Evolutionary conservation across 2,888 invertebrate genomes (phyloP), one percentile per base, ranked within the genome.

Genomic region (Saturnia japonica): DNA sequence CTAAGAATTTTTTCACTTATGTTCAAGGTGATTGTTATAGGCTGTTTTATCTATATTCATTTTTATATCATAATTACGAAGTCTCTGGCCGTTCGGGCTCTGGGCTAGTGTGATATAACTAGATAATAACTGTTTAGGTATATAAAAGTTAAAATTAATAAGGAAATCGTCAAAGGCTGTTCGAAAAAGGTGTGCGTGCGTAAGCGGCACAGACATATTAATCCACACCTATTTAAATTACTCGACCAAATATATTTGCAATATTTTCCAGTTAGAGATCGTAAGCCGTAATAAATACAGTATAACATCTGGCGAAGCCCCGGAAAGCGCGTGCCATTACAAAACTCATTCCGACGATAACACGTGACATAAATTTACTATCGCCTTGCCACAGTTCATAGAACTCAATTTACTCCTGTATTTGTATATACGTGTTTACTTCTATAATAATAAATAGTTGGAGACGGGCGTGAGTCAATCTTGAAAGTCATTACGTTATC

Each of bases 401-500:
- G 92, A 92, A 92, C 91, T 90, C 88, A 83, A 83, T 82, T 83
- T 87, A 83, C 83, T 84, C 72, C 75, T 75, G 79, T 84, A 80
- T 77, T 76, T 78, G 78, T 81, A 74, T 79, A 66, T 79, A 76
- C 74, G 76, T 78, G 82, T 83, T 80, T 87, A 85, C 87, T 84
- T 86, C 88, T 88, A 86, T 83, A 81, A 86, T 85, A 85, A 83
- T 77, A 84, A 85, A 83, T 77, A 84, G 85, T 84, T 83, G 76
- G 78, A 83, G 79, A 78, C 77, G 78, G 77, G 81, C 82, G 87
- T 88, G 88, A 90, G 89, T 89, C 91, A 89, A 90, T 90, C 86
- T 88, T 73, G 85, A 86, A 87, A 89, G 90, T 90, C 89, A 86
- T 91, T 91, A 88, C 83, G 84, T 88, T 93, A 93, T 92, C 91